Evolutionary conservation across 2,113 vertebrate genomes (phyloP), one percentile per base, ranked within the genome.

Genomic region (Vulpes ferrilata): DNA sequence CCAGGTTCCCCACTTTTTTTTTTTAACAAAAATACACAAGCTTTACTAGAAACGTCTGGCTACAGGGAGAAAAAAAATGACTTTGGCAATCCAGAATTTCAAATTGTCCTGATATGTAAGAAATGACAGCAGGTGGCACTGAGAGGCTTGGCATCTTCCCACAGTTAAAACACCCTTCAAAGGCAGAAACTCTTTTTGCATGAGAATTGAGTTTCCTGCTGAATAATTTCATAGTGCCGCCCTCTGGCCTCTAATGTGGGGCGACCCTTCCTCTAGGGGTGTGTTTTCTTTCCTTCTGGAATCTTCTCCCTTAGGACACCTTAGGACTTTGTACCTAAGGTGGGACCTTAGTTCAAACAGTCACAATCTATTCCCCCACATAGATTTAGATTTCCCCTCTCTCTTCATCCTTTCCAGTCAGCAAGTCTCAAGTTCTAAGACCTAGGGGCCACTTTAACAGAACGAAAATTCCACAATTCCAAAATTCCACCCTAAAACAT

Each of bases 11-110:
- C 65, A 96, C 62, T n/a, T n/a, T 67, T n/a, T 65, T 62, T 59
- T 65, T 32, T 78, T 74, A n/a, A n/a, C 65, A 9, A n/a, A 82
- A 79, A 57, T 84, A 80, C 90, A 93, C 55, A 87, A 92, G 53
- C 5, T 71, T 78, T 91, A 51, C 43, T 91, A 96, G 71, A 96
- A 96, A 93, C 23, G 76, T 48, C 32, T 88, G 27, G 71, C 67
- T 86, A 82, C 15, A 11, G 15, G 59, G 15, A 35, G 43, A 53
- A 60, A 53, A 53, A 60, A 79, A 27, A 57, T 16, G n/a, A 69
- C 51, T 69, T 35, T 27, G 74, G 53, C 55, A 93, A 67, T 19
- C 30, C 23, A 64, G 86, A 79, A 76, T 64, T 94, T 83, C 53
- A 83, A 60, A 32, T 53, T 25, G 0, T 30, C 64, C 82, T n/a